Base-by-base conservation (phyloP, 2,113 vertebrate species). In the Aphyosemion australe region DNA sequence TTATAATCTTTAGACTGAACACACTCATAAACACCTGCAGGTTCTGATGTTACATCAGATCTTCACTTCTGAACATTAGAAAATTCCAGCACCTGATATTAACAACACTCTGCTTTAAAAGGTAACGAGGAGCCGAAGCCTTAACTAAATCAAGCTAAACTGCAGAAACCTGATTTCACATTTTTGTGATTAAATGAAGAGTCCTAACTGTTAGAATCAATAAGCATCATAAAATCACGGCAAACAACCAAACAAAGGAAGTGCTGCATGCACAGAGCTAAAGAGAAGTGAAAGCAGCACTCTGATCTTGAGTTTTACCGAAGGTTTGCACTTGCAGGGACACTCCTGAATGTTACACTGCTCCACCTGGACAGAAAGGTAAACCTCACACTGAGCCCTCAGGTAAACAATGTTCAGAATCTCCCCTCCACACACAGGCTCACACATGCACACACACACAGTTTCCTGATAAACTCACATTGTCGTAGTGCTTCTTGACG, bases 401-500 rank as follows among this genome's bases (percentile, higher is more conserved):
- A 15, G 45, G n/a, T 26, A 8, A 34, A 41, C 2, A 14, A 47
- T 14, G 21, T 1, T 46, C 20, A 15, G 12, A 53, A 8, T 26
- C 14, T 49, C 56, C 18, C 7, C 8, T 8, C 15, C 26, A 26
- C 26, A 26, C 26, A 26, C 26, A 26, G 3, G 26, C 45, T 14
- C 47, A n/a, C 9, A 1, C 15, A 3, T n/a, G 32, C 7, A 3
- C 32, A 31, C 45, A n/a, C 47, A n/a, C 9, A 1, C 15, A 3
- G 7, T 14, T 7, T n/a, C 15, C 10, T 0, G n/a, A 2, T 13
- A 0, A 1, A 87, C 94, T 94, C 83, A 95, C 94, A 19, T 95
- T 92, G 14, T 96, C 91, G 8, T 96, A 97, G 88, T 97, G 95
- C 70, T 96, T 98, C 89, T 96, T 98, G 46, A 99, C 97, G 58